Evolutionary conservation across 2,888 invertebrate genomes (phyloP).

Genomic region (Mechanitis messenoides): DNA sequence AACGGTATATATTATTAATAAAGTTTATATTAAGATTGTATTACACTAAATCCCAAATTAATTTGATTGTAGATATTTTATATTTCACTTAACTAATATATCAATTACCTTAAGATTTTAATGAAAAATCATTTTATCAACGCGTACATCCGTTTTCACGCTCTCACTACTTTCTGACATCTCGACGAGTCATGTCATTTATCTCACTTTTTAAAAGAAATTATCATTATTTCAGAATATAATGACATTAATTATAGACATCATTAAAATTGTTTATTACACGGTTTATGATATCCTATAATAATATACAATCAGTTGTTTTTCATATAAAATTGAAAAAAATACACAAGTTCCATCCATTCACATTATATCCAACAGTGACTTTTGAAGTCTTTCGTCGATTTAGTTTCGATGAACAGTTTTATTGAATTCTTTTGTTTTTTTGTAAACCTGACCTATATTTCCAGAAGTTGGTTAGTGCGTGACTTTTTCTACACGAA

Average conservation of each 20-base stretch:
- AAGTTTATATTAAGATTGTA: too few relatives aligned
- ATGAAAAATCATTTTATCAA: constrained; percentile 39
- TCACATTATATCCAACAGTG: not conserved
- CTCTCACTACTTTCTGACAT: constrained; percentile 46
- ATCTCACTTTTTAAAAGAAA: not conserved
- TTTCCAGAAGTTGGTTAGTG: too few relatives aligned
- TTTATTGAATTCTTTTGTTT: constrained; percentile 1
- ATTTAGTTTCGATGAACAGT: not conserved
- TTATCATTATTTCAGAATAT: constrained; percentile 1
- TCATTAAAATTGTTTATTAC: too few relatives aligned
- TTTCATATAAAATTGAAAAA: not conserved
- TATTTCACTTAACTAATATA: not conserved
- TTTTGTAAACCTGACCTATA: too few relatives aligned
- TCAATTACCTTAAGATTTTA: constrained; percentile 48
- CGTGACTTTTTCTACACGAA: too few relatives aligned
- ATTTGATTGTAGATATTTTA: not conserved
- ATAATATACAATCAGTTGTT: too few relatives aligned
- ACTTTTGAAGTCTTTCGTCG: not conserved
- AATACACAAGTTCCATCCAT: not conserved
- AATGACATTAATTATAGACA: not conserved
- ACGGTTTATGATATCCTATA: too few relatives aligned
- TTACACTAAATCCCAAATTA: too few relatives aligned
- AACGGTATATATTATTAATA: too few relatives aligned
- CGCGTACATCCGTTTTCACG: constrained; percentile 49
- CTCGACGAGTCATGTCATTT: constrained; percentile 3